phyloP scores from a whole-genome alignment of 2,797 vertebrate genomes.

The Hydrocynus forskahlii region DNA sequence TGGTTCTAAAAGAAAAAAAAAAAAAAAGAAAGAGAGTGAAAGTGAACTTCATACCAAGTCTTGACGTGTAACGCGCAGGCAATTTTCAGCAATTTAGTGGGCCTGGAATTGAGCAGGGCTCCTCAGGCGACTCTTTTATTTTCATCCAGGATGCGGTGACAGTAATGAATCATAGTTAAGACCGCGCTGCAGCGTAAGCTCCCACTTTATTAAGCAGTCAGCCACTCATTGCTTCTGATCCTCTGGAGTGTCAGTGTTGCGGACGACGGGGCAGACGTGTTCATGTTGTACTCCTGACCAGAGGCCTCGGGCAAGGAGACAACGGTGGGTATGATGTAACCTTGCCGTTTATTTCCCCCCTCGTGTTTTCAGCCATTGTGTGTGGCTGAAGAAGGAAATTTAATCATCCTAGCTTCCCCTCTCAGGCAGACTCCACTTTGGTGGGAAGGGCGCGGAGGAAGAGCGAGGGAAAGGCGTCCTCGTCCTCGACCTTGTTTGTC shows the following conservation, averaged over 20 bases:
- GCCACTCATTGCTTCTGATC: constrained; percentile 77
- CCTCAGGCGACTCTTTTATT: constrained; percentile 77
- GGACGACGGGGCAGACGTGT: constrained; percentile 65
- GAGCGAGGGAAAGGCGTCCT: background rate
- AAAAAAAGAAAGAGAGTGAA: constrained; percentile 63
- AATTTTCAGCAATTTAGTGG: constrained; percentile 75
- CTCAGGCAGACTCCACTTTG: constrained; percentile 66
- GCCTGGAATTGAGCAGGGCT: constrained; percentile 68
- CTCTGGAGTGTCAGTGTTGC: constrained; percentile 69
- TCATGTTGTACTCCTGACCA: constrained; percentile 52
- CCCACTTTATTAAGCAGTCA: constrained; percentile 78
- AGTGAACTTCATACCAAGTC: constrained; percentile 66
- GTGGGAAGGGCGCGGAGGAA: constrained; percentile 41
- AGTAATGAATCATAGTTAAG: constrained; percentile 84
- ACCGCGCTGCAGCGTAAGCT: constrained; percentile 74
- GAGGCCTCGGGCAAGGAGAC: constrained; percentile 16
- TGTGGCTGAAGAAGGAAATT: constrained; percentile 72
- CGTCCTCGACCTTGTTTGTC: constrained; percentile 11
- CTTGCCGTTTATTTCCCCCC: constrained; percentile 64
- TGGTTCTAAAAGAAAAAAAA: constrained; percentile 47
- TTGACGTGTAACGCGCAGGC: constrained; percentile 69
- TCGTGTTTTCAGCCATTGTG: constrained; percentile 51
- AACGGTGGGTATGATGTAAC: constrained; percentile 56
- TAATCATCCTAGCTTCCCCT: constrained; percentile 71
- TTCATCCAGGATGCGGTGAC: constrained; percentile 75